Conservation (phyloP, 2,888 invertebrate genomes). For the Isoperla grammatica region DNA sequence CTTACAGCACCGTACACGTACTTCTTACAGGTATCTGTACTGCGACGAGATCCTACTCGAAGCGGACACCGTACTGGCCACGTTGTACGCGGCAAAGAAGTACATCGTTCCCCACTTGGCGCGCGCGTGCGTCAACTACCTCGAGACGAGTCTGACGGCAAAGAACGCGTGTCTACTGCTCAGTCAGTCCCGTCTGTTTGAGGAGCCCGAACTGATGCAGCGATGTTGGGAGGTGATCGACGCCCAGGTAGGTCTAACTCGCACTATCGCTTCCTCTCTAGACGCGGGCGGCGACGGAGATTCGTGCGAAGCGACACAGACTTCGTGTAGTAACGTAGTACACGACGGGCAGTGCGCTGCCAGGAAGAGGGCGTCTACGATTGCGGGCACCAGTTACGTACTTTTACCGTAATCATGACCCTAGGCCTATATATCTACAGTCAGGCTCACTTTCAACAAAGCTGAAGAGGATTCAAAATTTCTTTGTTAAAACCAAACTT, state of each 20-base stretch:
- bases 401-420: too few relatives aligned
- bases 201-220: conserved; percentile 95
- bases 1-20: too few relatives aligned
- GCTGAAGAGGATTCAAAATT: too few relatives aligned
- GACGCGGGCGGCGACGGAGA: background rate
- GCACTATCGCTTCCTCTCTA: conserved; percentile 10
- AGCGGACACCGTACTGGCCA: conserved; percentile 91
- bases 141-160: conserved; percentile 92
- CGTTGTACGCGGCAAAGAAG: conserved; percentile 93
- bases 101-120: conserved; percentile 94
- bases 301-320: background rate
- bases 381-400: too few relatives aligned
- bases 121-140: conserved; percentile 87
- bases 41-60: conserved; percentile 95
- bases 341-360: too few relatives aligned
- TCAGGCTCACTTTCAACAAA: too few relatives aligned
- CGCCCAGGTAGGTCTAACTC: conserved; percentile 73
- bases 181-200: conserved; percentile 91
- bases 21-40: conserved; percentile 83
- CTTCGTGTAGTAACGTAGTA: background rate
- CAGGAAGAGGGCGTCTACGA: too few relatives aligned
- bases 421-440: too few relatives aligned
- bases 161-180: conserved; percentile 93
- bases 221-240: conserved; percentile 97
- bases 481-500: too few relatives aligned